Percentiles rank a stretch among this genome's conserved stretches.
Conservation (phyloP, 2,113 vertebrate species). For the Takifugu flavidus region DNA sequence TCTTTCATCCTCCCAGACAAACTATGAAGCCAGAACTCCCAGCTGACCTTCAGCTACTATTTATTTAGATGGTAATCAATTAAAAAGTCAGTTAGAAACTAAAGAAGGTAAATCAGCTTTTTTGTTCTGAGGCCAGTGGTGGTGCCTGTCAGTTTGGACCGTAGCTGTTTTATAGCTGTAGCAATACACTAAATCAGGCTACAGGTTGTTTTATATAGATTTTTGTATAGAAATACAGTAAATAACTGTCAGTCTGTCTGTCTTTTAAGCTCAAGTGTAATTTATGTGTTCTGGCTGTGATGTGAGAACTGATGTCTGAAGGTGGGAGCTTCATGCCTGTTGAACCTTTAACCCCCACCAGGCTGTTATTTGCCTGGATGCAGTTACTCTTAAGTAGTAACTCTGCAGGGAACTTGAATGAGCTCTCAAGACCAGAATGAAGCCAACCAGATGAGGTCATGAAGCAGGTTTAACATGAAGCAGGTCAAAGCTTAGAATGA, state of each 20-base stretch:
- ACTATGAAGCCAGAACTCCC: too few species aligned
- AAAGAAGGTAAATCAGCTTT: too few species aligned
- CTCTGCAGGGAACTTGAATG: conserved; percentile 45
- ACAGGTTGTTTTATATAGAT: too few species aligned
- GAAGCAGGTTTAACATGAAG: conserved; percentile 37
- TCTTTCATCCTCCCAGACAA: too few species aligned
- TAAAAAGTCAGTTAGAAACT: too few species aligned
- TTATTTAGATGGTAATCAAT: too few species aligned
- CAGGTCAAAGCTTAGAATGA: conserved; percentile 33
- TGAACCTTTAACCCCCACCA: conserved; percentile 26
- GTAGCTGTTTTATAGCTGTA: neutral
- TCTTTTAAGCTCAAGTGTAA: neutral
- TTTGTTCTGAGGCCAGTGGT: too few species aligned
- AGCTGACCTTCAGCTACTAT: too few species aligned
- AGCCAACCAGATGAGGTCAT: conserved; percentile 52
- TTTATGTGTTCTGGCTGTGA: neutral
- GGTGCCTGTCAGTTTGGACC: too few species aligned
- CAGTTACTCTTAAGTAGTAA: conserved; percentile 30
- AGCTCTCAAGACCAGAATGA: conserved; percentile 39
- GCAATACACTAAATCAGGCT: too few species aligned
- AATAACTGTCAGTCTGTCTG: neutral
- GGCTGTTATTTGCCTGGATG: conserved; percentile 17
- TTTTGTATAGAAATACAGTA: too few species aligned
- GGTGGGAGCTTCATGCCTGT: conserved; percentile 13
- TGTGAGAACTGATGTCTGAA: conserved; percentile 7